Evolutionary conservation across 1,140 invertebrate species (phyloP), one percentile per base, ranked within the genome.

Genomic region (Zaprionus gabonicus): DNA sequence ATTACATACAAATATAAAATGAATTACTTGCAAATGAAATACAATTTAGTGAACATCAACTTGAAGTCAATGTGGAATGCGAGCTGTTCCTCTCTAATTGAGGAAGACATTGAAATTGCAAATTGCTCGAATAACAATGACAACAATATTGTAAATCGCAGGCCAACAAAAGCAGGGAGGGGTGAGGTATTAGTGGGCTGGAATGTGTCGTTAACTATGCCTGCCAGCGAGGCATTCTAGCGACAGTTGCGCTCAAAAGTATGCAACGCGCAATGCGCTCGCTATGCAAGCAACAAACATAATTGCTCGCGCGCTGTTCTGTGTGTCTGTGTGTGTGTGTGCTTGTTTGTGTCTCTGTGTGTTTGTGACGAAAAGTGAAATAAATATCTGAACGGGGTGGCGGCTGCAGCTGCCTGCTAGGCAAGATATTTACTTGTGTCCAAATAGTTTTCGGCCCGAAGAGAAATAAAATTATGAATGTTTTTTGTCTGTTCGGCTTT

Each of bases 401-500:
- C 38, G n/a, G 28, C n/a, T 20, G 41, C 36, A 31, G 20, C 71
- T 76, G 55, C 62, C 25, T 31, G 46, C 34, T 38, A 38, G 38
- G 55, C 23, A 68, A 80, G 60, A 67, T 63, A 63, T 63, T 75
- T 70, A 77, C 70, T 75, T 75, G 66, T 68, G 63, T 49, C 34
- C 75, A 85, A 83, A 83, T 83, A 83, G 77, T 83, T 79, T 75
- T 59, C 13, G 51, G 41, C 17, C 36, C 27, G 67, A 63, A 71
- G 34, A 64, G 15, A 71, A 83, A 83, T 80, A 83, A 83, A 88
- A 87, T 87, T 80, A 88, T 88, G 78, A 78, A 81, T 73, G 78
- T 67, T 73, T 79, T 78, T 74, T 76, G 58, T 67, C 28, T 51
- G 70, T 46, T 68, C n/a, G 65, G 38, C 49, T 20, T 31, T 44